Percentiles rank a stretch among this genome's conserved stretches.
Conservation (phyloP, 1,140 invertebrate species). For the Maconellicoccus hirsutus region DNA sequence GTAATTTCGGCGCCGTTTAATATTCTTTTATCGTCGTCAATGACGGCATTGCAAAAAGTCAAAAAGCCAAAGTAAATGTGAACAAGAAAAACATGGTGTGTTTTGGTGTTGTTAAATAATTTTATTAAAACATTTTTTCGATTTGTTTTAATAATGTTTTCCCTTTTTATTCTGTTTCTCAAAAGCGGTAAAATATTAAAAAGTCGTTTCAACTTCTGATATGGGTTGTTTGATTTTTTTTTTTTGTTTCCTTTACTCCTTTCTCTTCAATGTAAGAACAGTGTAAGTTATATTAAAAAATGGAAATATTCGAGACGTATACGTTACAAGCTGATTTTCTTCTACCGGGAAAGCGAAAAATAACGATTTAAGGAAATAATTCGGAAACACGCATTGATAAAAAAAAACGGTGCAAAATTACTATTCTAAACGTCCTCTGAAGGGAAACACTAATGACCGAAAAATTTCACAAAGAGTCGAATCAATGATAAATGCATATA, state of each 20-base stretch:
- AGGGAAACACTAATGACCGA: neutral
- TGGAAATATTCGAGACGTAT: too few relatives aligned
- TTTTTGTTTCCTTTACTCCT: too few relatives aligned
- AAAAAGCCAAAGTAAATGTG: neutral
- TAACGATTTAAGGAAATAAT: neutral
- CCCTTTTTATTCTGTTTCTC: too few relatives aligned
- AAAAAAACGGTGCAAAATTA: neutral
- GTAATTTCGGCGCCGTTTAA: constrained; percentile 21
- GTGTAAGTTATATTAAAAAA: too few relatives aligned
- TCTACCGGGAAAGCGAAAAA: neutral
- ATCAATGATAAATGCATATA: neutral
- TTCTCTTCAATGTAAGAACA: too few relatives aligned
- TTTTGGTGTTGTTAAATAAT: constrained; percentile 11
- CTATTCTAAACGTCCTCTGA: neutral
- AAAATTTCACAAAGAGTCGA: neutral
- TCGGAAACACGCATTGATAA: neutral
- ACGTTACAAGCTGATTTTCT: too few relatives aligned
- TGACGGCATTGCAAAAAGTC: neutral
- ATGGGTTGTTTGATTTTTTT: too few relatives aligned
- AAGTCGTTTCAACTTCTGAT: too few relatives aligned
- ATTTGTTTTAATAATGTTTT: neutral
- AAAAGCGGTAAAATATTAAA: too few relatives aligned
- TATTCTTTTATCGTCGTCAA: constrained; percentile 17
- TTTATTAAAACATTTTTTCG: constrained; percentile 8
- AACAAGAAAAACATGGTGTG: neutral